phyloP scores from a whole-genome alignment of 2,113 vertebrate genomes.

The Aptenodytes forsteri region DNA sequence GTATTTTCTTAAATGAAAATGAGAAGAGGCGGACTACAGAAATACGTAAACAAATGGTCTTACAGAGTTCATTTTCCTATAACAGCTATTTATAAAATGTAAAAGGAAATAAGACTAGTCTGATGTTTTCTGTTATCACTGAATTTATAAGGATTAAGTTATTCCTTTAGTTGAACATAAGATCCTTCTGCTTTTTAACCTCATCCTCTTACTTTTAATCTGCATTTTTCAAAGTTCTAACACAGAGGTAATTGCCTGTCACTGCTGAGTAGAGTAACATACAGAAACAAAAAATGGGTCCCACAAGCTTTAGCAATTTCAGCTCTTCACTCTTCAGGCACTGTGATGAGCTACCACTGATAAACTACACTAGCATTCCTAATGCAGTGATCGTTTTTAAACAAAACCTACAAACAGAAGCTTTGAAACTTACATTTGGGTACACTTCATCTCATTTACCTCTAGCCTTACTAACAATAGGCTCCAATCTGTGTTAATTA shows the following conservation, averaged over 20 bases:
- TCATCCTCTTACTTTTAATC: neutral
- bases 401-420: neutral
- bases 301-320: neutral
- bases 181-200: neutral
- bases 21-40: neutral
- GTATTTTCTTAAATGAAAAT: neutral
- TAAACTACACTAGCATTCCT: neutral
- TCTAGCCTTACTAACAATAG: neutral
- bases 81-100: neutral
- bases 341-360: neutral
- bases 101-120: neutral
- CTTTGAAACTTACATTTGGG: neutral
- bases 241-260: neutral
- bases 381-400: neutral
- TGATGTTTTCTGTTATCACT: neutral
- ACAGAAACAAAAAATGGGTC: neutral
- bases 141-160: neutral
- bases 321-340: neutral
- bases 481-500: neutral
- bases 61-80: neutral
- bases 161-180: neutral
- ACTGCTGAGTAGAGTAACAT: neutral
- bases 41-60: neutral
- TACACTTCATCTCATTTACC: neutral
- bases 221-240: neutral